A percentile compares a stretch with the other conserved stretches of the same genome.
phyloP scores from a whole-genome alignment of 1,140 invertebrate genomes.

The Drosophila mojavensis region DNA sequence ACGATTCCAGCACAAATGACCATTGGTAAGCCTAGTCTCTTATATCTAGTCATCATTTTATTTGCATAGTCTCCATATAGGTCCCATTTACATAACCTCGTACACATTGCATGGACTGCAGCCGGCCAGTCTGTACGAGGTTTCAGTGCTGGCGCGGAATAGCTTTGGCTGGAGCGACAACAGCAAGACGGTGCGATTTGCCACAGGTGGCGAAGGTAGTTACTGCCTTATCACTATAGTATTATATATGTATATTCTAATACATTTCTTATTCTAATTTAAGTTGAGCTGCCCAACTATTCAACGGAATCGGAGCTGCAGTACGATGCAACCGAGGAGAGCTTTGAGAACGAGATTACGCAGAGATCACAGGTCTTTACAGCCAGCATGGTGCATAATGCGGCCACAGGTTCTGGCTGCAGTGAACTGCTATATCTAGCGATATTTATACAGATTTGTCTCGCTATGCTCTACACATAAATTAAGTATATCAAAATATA shows the following conservation, averaged over 20 bases:
- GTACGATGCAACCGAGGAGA: slow-evolving; percentile 58
- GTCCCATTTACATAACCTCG: slow-evolving; percentile 87
- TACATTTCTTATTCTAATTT: neutral
- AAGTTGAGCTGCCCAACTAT: slow-evolving; percentile 80
- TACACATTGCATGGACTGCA: slow-evolving; percentile 88
- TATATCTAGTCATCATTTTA: neutral
- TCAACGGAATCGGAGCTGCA: slow-evolving; percentile 78
- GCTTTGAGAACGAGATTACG: slow-evolving; percentile 67
- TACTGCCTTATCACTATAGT: too few relatives aligned
- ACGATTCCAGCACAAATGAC: slow-evolving; percentile 87
- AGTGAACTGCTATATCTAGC: slow-evolving; percentile 33
- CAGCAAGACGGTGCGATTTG: slow-evolving; percentile 87
- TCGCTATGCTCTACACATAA: slow-evolving; percentile 28
- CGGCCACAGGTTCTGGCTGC: neutral
- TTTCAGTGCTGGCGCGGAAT: slow-evolving; percentile 87
- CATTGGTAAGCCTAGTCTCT: slow-evolving; percentile 58
- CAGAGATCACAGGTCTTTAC: slow-evolving; percentile 57
- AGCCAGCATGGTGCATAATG: slow-evolving; percentile 64
- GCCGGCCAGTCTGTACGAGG: slow-evolving; percentile 88
- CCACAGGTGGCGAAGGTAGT: slow-evolving; percentile 87
- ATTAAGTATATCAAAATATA: slow-evolving; percentile 5
- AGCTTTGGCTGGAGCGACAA: slow-evolving; percentile 89
- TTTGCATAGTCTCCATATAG: slow-evolving; percentile 47
- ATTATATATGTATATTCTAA: neutral
- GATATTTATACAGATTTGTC: slow-evolving; percentile 41